phyloP scores from a whole-genome alignment of 2,797 vertebrate species.

The Chiroxiphia lanceolata region DNA sequence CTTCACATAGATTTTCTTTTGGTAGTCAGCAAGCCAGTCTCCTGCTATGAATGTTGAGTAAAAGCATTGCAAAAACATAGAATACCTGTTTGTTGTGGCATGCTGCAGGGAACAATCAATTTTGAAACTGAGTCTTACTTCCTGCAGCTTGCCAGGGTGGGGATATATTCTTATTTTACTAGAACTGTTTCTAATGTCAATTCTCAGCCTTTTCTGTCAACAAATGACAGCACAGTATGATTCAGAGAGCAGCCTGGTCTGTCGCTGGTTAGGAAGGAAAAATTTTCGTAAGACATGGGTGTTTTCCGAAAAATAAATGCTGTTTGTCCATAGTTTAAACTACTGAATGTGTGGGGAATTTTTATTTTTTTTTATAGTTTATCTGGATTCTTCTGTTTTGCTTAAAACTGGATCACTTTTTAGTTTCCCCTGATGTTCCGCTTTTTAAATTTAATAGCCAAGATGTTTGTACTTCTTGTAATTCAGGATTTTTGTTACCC shows the following conservation, averaged over 20 bases:
- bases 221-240: not conserved
- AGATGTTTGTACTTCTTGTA: not conserved
- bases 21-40: not conserved
- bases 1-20: not conserved
- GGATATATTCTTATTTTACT: not conserved
- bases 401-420: not conserved
- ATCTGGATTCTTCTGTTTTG: not conserved
- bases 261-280: not conserved
- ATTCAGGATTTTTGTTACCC: not conserved
- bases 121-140: not conserved
- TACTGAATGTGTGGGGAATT: rapidly evolving
- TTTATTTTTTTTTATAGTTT: not conserved
- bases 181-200: not conserved
- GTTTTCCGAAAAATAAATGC: not conserved
- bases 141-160: not conserved
- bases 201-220: not conserved
- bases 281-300: not conserved
- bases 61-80: not conserved
- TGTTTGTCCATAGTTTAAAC: not conserved
- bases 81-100: not conserved
- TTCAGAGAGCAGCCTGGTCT: not conserved
- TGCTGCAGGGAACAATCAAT: not conserved
- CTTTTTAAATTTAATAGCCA: not conserved
- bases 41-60: not conserved
- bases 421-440: not conserved